These are phyloP conservation scores for Venustoraphidia nigricollis DNA, from an alignment of 2,888 invertebrate species.

Conservation along the genomic window DNA sequence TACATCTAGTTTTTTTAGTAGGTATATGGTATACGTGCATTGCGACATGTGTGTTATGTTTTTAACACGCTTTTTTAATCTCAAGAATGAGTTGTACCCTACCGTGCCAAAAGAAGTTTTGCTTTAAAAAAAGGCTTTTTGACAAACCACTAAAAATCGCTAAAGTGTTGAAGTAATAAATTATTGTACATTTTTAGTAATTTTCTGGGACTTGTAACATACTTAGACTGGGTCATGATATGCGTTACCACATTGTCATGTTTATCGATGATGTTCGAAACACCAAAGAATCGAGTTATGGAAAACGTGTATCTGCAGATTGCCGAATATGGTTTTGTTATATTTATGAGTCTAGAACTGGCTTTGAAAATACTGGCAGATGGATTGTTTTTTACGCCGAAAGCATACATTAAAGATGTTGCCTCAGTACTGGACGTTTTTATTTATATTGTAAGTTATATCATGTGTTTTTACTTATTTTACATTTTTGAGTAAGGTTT, in stretches of 20 bases:
- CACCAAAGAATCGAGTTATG: constrained; percentile 85
- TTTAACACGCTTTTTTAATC: too few species aligned
- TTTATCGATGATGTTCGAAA: constrained; percentile 98
- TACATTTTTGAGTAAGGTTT: background rate
- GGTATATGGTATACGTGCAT: too few species aligned
- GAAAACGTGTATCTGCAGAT: constrained; percentile 85
- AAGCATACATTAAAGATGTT: constrained; percentile 95
- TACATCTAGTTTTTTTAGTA: too few species aligned
- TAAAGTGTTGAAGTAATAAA: background rate
- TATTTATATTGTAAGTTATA: constrained; percentile 73
- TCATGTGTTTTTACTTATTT: background rate
- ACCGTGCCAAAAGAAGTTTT: too few species aligned
- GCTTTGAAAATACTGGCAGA: constrained; percentile 92
- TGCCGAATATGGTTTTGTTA: constrained; percentile 94
- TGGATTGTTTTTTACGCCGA: constrained; percentile 96
- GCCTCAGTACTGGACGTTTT: constrained; percentile 94
- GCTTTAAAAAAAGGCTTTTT: too few species aligned
- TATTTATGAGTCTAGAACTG: constrained; percentile 95
- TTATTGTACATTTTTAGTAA: constrained; percentile 46
- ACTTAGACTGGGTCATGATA: constrained; percentile 99
- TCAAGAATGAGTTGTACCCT: too few species aligned
- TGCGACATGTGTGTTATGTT: too few species aligned
- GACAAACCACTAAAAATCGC: background rate
- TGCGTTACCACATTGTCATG: constrained; percentile 94
- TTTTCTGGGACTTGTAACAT: constrained; percentile 92